Base-by-base conservation (phyloP, 2,797 vertebrate species). In the Ataeniobius toweri region DNA sequence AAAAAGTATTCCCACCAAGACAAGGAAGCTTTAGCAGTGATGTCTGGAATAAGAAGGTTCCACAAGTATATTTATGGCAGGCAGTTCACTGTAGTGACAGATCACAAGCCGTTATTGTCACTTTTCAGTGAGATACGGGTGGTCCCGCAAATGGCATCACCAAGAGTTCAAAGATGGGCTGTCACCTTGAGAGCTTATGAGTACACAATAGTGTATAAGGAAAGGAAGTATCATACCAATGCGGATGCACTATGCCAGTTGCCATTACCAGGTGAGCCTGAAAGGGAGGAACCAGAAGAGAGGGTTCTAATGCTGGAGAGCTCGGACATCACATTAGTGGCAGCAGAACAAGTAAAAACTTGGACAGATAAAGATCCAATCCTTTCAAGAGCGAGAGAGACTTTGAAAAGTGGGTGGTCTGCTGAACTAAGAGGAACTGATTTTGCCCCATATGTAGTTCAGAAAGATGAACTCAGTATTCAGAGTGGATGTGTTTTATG, bases 141-240 rank as follows among this genome's bases (percentile, higher is more conserved):
- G 0, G 63, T 89, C 5, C 86, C 84, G n/a, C 81, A 83, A n/a
- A 88, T 89, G 74, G 75, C 31, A 0, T 88, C 80, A 0, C 80
- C 61, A 2, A 24, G 68, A 0, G 73, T 36, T 36, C 36, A 36
- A 36, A 36, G 36, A 36, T 36, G 36, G 36, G 36, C 36, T 36
- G 3, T 36, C 85, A 84, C 81, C 0, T 48, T 81, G 44, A 68
- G 74, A 76, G 79, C 83, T 0, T 87, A 82, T 14, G 70, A 89
- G 63, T 85, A 86, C 14, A 44, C 28, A 9, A 84, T 89, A 9
- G 18, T 84, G 5, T 85, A 85, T 6, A 88, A 86, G 46, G 13
- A 56, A 31, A 83, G 80, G 0, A 83, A 75, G n/a, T 7, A 77
- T 3, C 80, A 86, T 28, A 26, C 13, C 12, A 89, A 84, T 58